These are phyloP conservation scores for Eubasilissa splendida DNA, from an alignment of 2,888 invertebrate species.

Conservation along the genomic window DNA sequence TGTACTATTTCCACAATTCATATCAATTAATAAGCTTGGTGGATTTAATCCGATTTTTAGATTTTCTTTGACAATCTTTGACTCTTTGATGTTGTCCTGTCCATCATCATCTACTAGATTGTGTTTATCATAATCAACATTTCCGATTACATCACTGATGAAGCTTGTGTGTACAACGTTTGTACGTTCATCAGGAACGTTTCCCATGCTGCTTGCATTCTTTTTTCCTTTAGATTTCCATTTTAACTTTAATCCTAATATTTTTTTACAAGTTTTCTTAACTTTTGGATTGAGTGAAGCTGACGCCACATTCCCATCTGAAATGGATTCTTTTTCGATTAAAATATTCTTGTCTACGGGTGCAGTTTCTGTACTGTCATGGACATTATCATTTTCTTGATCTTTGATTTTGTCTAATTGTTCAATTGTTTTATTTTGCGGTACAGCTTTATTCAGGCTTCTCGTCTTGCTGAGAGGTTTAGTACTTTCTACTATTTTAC, in stretches of 20 bases:
- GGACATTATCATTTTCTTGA: background rate
- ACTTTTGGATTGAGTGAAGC: constrained; percentile 21
- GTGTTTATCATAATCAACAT: too few relatives aligned
- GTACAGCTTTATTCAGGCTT: background rate
- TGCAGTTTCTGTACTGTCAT: constrained; percentile 6
- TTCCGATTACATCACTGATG: too few relatives aligned
- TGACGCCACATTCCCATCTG: background rate
- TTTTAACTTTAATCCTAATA: constrained; percentile 49
- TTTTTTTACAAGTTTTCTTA: constrained; percentile 40
- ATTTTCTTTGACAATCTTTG: too few relatives aligned
- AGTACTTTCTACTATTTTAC: constrained; percentile 6
- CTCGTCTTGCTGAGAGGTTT: constrained; percentile 2
- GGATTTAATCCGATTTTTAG: too few relatives aligned
- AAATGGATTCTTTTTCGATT: constrained; percentile 34
- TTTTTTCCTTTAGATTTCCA: constrained; percentile 21
- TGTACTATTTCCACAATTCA: too few relatives aligned
- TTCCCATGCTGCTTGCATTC: too few relatives aligned
- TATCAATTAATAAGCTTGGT: too few relatives aligned
- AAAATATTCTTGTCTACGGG: background rate
- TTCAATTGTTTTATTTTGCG: background rate
- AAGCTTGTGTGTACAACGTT: too few relatives aligned
- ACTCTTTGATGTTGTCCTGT: too few relatives aligned
- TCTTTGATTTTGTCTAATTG: background rate
- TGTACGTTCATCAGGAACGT: too few relatives aligned
- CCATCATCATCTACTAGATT: too few relatives aligned